phyloP scores from a whole-genome alignment of 2,888 invertebrate genomes.

The Agrotis puta region DNA sequence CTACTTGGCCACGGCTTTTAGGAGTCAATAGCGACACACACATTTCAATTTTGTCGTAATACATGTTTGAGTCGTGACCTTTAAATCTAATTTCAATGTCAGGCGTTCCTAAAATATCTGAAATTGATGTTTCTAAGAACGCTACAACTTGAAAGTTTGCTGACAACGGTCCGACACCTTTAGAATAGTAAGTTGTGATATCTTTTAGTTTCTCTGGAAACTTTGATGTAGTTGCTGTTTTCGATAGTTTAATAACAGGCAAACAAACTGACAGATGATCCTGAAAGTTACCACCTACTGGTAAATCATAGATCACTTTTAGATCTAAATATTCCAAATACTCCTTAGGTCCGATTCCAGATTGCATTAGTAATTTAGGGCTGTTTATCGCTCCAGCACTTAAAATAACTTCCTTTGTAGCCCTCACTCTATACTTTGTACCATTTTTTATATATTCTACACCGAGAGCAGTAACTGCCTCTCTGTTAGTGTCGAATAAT shows the following conservation, averaged over 20 bases:
- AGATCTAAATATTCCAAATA: constrained; percentile 86
- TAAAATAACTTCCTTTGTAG: constrained; percentile 83
- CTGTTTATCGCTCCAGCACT: constrained; percentile 86
- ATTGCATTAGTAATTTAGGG: constrained; percentile 86
- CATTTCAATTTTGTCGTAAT: constrained; percentile 85
- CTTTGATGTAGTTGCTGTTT: constrained; percentile 79
- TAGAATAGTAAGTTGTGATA: constrained; percentile 84
- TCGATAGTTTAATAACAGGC: constrained; percentile 83
- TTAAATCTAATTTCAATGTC: constrained; percentile 87
- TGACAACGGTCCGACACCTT: constrained; percentile 84
- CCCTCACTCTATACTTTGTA: constrained; percentile 77
- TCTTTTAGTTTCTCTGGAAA: constrained; percentile 86
- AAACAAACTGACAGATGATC: constrained; percentile 87
- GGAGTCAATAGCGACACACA: constrained; percentile 86
- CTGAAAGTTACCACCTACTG: constrained; percentile 87
- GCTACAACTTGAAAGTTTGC: constrained; percentile 88
- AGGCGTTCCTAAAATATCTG: constrained; percentile 83
- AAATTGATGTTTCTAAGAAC: constrained; percentile 82
- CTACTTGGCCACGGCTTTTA: constrained; percentile 84
- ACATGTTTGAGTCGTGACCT: constrained; percentile 88
- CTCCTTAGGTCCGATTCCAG: constrained; percentile 86
- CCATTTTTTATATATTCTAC: constrained; percentile 86
- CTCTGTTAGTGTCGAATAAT: constrained; percentile 74
- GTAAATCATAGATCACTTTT: constrained; percentile 79
- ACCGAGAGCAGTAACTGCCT: constrained; percentile 75